These are phyloP conservation scores for Copsychus sechellarum DNA, from an alignment of 2,113 vertebrate species.

Conservation along the genomic window DNA sequence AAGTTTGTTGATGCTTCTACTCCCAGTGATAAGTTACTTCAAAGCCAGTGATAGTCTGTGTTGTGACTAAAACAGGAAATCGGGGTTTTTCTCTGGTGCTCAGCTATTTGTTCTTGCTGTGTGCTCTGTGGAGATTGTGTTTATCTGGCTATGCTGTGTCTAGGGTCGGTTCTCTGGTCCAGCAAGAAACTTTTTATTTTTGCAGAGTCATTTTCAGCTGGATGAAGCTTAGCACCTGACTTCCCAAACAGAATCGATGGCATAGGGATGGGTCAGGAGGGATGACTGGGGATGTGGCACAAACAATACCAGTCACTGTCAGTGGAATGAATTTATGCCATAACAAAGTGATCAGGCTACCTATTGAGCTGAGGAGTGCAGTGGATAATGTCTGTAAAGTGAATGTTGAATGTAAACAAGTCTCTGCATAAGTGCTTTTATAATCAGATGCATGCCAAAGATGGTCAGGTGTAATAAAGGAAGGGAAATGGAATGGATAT, in stretches of 20 bases:
- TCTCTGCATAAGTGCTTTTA: background rate
- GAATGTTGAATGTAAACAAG: background rate
- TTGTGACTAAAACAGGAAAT: background rate
- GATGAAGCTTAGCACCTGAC: background rate
- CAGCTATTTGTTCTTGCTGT: background rate
- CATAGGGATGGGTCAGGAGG: background rate
- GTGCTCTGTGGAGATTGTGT: background rate
- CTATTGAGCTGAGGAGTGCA: background rate
- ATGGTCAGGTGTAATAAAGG: background rate
- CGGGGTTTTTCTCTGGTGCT: background rate
- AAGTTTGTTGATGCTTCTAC: background rate
- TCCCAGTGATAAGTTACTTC: background rate
- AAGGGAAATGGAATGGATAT: background rate
- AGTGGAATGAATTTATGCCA: background rate
- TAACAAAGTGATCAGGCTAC: background rate
- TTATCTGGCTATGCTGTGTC: background rate
- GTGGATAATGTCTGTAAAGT: background rate
- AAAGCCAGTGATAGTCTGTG: background rate
- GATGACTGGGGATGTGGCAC: background rate
- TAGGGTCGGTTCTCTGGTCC: background rate
- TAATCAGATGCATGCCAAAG: background rate
- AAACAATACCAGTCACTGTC: background rate
- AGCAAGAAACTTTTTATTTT: background rate
- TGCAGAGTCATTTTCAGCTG: background rate
- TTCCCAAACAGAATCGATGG: background rate